These are phyloP conservation scores for Athetis lepigone DNA, from an alignment of 2,888 invertebrate genomes.

Conservation along the genomic window DNA sequence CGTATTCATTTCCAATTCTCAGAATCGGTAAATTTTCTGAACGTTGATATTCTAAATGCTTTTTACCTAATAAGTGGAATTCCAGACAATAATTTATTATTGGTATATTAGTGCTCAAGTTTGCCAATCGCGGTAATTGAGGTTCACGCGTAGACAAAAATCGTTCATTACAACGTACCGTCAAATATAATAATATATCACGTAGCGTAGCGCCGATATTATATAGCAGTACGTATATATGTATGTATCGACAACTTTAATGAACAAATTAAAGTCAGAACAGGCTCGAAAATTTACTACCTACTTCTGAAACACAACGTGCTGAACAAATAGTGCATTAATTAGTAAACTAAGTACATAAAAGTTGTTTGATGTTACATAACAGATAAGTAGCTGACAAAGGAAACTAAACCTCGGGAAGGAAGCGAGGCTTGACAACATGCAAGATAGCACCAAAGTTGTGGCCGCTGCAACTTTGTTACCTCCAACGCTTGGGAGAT, in stretches of 20 bases:
- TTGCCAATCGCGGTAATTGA: conserved; percentile 40
- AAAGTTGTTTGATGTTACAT: conserved; percentile 16
- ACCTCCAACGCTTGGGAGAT: conserved; percentile 10
- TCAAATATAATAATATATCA: conserved; percentile 19
- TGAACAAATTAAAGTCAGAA: conserved; percentile 22
- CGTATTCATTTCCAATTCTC: neutral
- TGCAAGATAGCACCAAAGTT: conserved; percentile 46
- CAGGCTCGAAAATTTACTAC: neutral
- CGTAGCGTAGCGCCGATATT: conserved; percentile 19
- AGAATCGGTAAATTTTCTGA: conserved; percentile 3
- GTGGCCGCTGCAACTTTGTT: conserved; percentile 58
- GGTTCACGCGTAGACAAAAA: conserved; percentile 35
- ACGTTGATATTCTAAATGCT: conserved; percentile 9
- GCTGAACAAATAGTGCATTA: neutral
- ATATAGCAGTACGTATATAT: no score
- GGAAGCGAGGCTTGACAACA: conserved; percentile 29
- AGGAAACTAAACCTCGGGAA: conserved; percentile 40
- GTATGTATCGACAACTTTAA: conserved; percentile 2
- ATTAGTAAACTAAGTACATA: conserved; percentile 2
- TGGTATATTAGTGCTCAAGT: conserved; percentile 13
- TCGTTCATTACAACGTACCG: conserved; percentile 26
- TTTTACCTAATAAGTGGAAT: conserved; percentile 17
- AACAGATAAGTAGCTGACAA: conserved; percentile 40
- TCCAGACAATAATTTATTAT: conserved; percentile 22
- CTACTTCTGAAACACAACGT: neutral